A percentile compares a stretch with the other conserved stretches of the same genome.
Conservation (phyloP, 2,888 invertebrate species). For the Acrobasis repandana region DNA sequence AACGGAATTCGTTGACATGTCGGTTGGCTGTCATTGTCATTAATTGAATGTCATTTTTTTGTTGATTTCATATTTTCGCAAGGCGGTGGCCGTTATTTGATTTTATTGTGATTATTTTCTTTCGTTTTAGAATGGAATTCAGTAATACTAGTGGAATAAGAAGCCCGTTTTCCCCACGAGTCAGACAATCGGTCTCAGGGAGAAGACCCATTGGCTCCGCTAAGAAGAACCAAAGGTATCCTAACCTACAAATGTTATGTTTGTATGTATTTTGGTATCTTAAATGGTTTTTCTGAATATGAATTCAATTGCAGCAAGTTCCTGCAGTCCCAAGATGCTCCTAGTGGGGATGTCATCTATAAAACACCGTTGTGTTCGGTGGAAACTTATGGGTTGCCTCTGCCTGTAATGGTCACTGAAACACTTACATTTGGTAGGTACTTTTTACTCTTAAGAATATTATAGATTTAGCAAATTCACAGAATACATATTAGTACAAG, state of each 20-base stretch:
- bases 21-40: no score
- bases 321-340: slow-evolving; percentile 51
- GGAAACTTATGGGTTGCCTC: slow-evolving; percentile 90
- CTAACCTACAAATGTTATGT: slow-evolving; percentile 37
- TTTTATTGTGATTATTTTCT: slow-evolving; percentile 34
- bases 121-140: slow-evolving; percentile 57
- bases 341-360: slow-evolving; percentile 87
- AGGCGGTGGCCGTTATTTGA: slow-evolving; percentile 20
- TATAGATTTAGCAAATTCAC: no score
- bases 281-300: neutral
- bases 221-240: slow-evolving; percentile 66
- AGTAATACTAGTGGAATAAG: slow-evolving; percentile 65
- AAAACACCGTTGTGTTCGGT: slow-evolving; percentile 88
- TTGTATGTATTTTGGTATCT: neutral
- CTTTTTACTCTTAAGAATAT: neutral
- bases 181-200: slow-evolving; percentile 65
- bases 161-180: slow-evolving; percentile 74
- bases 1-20: no score
- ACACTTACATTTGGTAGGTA: slow-evolving; percentile 90
- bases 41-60: slow-evolving; percentile 4
- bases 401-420: slow-evolving; percentile 95
- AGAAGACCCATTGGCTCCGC: slow-evolving; percentile 61
- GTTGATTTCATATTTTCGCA: slow-evolving; percentile 18
- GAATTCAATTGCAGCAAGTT: slow-evolving; percentile 49
- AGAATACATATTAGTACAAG: no score